Evolutionary conservation across 2,797 vertebrate species (phyloP), one percentile per base, ranked within the genome.

Genomic region (Cossypha polioptera): DNA sequence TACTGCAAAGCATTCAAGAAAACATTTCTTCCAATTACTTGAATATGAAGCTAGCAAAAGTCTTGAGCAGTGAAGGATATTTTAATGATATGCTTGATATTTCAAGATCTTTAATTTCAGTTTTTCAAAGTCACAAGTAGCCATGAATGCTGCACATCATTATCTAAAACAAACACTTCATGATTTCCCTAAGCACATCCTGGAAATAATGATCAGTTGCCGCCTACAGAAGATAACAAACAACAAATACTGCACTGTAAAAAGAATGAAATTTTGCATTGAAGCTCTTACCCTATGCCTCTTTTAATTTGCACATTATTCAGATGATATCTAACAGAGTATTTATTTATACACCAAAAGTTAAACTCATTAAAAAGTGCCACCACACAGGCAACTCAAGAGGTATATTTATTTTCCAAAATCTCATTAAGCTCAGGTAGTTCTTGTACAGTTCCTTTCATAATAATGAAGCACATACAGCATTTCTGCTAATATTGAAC

Each of bases 101-200:
- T 96, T 96, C 73, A 83, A 82, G 86, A 90, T 89, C 57, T 91
- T 81, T 88, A 95, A 95, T 87, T 95, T 95, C 76, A 73, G 53
- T 66, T 84, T 96, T 65, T 92, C 91, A 95, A 94, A 94, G 86
- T 95, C 82, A 62, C 62, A 92, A 94, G 79, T 90, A 94, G 43
- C 74, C 91, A 22, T 47, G 54, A 93, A 93, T 90, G 76, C 78
- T 90, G 72, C 79, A 88, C 87, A 95, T 94, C 90, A 94, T 96
- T 94, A 96, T 92, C 84, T 96, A 94, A 96, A 97, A 93, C 82
- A 96, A 96, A 95, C 75, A 92, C 75, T 93, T 85, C 87, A 90
- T 89, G 83, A 95, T 95, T 97, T 96, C 91, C 91, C 78, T 67
- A 76, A 88, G 78, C 88, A 75, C 94, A 92, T 95, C 78, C 86